These are phyloP conservation scores for Lacerta bilineata DNA, from an alignment of 2,797 vertebrate species.

Conservation along the genomic window DNA sequence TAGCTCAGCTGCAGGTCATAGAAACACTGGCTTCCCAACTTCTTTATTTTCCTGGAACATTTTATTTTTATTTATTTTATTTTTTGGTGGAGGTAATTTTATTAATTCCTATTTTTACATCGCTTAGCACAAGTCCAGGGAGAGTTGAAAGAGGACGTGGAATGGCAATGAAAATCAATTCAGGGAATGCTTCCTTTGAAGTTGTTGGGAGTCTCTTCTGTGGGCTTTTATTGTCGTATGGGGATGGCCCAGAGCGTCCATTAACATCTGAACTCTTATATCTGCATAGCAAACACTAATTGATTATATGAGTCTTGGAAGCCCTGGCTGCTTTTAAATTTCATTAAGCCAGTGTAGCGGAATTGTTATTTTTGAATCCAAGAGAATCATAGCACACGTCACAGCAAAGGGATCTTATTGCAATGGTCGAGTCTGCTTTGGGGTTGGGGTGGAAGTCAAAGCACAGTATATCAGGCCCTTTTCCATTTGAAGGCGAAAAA, in stretches of 20 bases:
- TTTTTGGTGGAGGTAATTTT: not conserved
- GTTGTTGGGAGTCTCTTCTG: not conserved
- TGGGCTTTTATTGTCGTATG: not conserved
- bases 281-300: not conserved
- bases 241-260: not conserved
- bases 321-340: slow-evolving; percentile 37
- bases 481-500: not conserved
- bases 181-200: not conserved
- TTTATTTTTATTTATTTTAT: not conserved
- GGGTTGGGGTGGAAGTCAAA: not conserved
- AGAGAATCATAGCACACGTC: not conserved
- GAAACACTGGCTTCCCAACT: slow-evolving; percentile 4
- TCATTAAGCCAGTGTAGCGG: not conserved
- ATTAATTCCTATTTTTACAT: not conserved
- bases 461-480: not conserved
- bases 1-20: not conserved
- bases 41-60: not conserved
- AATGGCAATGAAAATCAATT: not conserved
- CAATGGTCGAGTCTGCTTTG: not conserved
- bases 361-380: not conserved
- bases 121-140: not conserved
- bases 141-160: not conserved
- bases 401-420: not conserved
- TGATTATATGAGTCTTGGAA: not conserved
- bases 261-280: slow-evolving; percentile 15